Base-by-base conservation (phyloP, 1,140 invertebrate genomes). In the Spodoptera litura region DNA sequence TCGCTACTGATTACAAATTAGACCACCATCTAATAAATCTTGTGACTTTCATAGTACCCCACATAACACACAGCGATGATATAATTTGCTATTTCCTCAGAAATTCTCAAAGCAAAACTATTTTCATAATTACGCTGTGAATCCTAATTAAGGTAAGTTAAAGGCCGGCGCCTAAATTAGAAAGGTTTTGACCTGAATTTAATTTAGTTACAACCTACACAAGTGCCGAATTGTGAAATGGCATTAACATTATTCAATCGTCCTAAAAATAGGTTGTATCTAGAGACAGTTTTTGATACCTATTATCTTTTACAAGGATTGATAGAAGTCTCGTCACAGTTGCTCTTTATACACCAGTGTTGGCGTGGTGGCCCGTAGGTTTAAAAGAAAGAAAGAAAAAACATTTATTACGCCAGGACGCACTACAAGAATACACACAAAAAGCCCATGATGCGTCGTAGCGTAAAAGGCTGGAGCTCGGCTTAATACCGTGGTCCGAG, bases 1-100 rank as follows among this genome's bases (percentile, higher is more conserved):
- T 3, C 70, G 78, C 70, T 64, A 49, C 56, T 53, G 51, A 70
- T 61, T 79, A 10, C 31, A 15, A 64, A n/a, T 58, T 35, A 15
- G 70, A 74, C 78, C 78, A 56, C 49, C 27, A 0, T 31, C 59
- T 66, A 61, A 79, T 79, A 79, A 74, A 79, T 79, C 78, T 66
- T 53, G 9, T 9, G 51, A 66, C 51, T 58, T 44, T 73, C 59
- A 56, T 53, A 62, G 49, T 35, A 73, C 25, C 70, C 71, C 35
- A 51, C 55, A 73, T 79, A 66, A 51, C 56, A 59, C 62, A 12
- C 15, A 5, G 51, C 15, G 9, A 66, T 51, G 44, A 66, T 66
- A 66, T 66, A 51, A 66, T 49, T 44, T 51, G 44, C 49, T 66
- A 51, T 52, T 15, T 62, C 38, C 35, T 2, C n/a, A 15, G 61